A percentile compares a stretch with the other conserved stretches of the same genome.
These are phyloP conservation scores for Neomicropteryx cornuta DNA, from an alignment of 1,140 invertebrate species.

Conservation along the genomic window DNA sequence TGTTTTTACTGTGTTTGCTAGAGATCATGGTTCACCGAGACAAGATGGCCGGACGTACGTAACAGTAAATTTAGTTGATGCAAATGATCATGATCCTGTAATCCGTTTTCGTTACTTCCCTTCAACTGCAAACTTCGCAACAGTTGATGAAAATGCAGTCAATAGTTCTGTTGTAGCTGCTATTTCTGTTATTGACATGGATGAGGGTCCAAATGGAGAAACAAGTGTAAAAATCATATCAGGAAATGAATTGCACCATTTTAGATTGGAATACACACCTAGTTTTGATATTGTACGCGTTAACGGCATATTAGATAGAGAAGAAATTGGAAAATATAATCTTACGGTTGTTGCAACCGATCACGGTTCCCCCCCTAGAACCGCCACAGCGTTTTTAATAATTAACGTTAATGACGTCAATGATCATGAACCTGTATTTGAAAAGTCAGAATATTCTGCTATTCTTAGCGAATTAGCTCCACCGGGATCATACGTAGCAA, in stretches of 20 bases:
- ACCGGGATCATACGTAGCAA: constrained; percentile 75
- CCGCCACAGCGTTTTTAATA: constrained; percentile 74
- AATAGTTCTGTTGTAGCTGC: constrained; percentile 87
- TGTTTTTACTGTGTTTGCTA: constrained; percentile 87
- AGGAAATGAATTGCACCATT: constrained; percentile 87
- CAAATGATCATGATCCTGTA: constrained; percentile 89
- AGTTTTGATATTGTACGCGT: constrained; percentile 85
- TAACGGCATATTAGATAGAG: constrained; percentile 82
- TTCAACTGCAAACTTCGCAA: constrained; percentile 67
- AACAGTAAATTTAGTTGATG: constrained; percentile 85
- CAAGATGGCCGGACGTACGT: constrained; percentile 91
- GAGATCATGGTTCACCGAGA: constrained; percentile 81
- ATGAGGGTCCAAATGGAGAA: constrained; percentile 83
- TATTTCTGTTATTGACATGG: constrained; percentile 83
- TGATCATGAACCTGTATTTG: constrained; percentile 89
- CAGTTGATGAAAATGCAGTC: constrained; percentile 85
- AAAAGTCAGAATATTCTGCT: constrained; percentile 84
- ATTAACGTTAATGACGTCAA: constrained; percentile 93
- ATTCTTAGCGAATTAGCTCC: constrained; percentile 79
- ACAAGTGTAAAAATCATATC: constrained; percentile 71
- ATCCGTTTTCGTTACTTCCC: constrained; percentile 87
- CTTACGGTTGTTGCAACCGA: constrained; percentile 84
- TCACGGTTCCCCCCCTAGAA: constrained; percentile 72
- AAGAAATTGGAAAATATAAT: constrained; percentile 87
- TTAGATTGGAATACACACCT: constrained; percentile 71